Evolutionary conservation across 53 echinoderm and acorn worm species (phyloP).

Genomic region (Astropecten irregularis): DNA sequence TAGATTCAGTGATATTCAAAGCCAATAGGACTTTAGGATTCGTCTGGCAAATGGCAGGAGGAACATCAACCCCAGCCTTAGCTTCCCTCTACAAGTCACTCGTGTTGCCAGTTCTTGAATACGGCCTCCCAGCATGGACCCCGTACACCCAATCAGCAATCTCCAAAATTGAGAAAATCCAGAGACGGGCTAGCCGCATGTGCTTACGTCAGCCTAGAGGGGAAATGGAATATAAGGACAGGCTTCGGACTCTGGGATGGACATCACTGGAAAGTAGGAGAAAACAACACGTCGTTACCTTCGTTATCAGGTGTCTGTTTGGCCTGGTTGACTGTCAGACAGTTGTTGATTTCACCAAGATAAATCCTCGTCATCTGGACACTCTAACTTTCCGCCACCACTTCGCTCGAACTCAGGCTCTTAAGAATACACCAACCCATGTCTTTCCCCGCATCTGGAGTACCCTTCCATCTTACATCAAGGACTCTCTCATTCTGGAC

Average conservation of each 20-base stretch:
- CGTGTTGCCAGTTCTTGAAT: neutral
- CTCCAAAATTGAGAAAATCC: neutral
- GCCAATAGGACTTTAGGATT: neutral
- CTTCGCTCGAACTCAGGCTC: neutral
- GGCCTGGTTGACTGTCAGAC: neutral
- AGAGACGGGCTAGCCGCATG: neutral
- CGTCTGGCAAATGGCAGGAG: neutral
- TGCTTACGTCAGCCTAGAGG: neutral
- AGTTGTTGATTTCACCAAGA: no score
- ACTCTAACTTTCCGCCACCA: neutral
- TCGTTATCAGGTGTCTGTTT: neutral
- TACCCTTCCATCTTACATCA: neutral
- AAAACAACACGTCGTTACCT: neutral
- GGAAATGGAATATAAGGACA: neutral
- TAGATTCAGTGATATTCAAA: neutral
- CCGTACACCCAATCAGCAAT: neutral
- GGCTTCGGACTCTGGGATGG: neutral
- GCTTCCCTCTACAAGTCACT: slow-evolving; percentile 4
- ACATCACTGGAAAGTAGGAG: neutral
- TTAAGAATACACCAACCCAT: neutral
- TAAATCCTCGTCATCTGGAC: neutral
- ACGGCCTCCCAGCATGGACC: slow-evolving; percentile 5
- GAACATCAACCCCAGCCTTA: neutral
- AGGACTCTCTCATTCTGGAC: neutral
- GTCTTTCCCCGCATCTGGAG: neutral